Evolutionary conservation across 2,888 invertebrate species (phyloP).

Genomic region (Nemotelus pantherinus): DNA sequence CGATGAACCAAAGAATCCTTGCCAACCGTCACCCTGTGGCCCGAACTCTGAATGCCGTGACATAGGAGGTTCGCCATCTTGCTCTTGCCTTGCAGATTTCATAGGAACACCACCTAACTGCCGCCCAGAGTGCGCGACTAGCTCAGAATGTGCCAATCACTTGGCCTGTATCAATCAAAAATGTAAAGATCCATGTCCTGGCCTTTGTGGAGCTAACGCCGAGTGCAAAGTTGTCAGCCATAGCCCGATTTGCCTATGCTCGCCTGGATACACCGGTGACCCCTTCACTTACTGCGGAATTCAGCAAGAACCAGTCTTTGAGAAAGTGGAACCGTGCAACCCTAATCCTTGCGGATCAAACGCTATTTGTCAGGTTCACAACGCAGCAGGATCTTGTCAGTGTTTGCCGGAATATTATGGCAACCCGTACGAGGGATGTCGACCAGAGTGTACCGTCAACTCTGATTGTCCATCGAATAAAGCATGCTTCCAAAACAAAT

Average conservation of each 20-base stretch:
- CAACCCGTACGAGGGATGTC: slow-evolving; percentile 80
- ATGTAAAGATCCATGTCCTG: slow-evolving; percentile 78
- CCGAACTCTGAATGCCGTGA: slow-evolving; percentile 68
- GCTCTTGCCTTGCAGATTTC: slow-evolving; percentile 73
- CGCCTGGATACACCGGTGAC: slow-evolving; percentile 74
- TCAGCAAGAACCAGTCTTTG: slow-evolving; percentile 48
- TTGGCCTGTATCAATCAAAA: slow-evolving; percentile 77
- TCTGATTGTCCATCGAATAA: slow-evolving; percentile 76
- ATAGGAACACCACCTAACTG: slow-evolving; percentile 76
- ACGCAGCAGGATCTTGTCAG: slow-evolving; percentile 73
- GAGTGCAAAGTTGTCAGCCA: slow-evolving; percentile 70
- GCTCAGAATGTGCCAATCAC: slow-evolving; percentile 74
- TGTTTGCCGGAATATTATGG: slow-evolving; percentile 78
- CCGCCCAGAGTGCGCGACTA: slow-evolving; percentile 77
- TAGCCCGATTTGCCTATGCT: slow-evolving; percentile 69
- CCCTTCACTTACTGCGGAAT: slow-evolving; percentile 67
- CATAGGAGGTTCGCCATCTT: slow-evolving; percentile 66
- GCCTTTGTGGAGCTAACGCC: slow-evolving; percentile 71
- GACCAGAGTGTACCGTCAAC: slow-evolving; percentile 78
- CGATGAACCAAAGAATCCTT: slow-evolving; percentile 60
- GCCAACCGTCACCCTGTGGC: slow-evolving; percentile 68
- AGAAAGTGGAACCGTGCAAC: slow-evolving; percentile 68
- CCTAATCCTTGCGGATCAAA: slow-evolving; percentile 83
- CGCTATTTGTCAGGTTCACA: slow-evolving; percentile 74
- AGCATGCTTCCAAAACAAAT: slow-evolving; percentile 77